Base-by-base conservation (phyloP, 1,140 invertebrate species). In the Cyphomyrmex costatus region DNA sequence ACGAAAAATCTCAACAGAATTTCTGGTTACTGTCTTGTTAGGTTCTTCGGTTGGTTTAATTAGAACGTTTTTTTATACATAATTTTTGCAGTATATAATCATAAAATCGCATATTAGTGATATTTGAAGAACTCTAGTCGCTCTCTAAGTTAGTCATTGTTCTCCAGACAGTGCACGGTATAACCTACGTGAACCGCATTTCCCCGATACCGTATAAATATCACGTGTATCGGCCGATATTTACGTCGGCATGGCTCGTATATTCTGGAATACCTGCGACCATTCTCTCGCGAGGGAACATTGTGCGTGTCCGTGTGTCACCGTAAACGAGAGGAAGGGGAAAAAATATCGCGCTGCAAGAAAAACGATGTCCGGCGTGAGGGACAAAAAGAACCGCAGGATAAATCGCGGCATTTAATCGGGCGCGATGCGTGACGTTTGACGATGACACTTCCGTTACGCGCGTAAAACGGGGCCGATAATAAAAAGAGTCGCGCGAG, bases 131-230 rank as follows among this genome's bases (percentile, higher is more conserved):
- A 58, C n/a, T 19, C 74, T 0, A 21, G 27, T 24, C 12, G 33
- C 21, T 36, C n/a, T 19, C 42, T 53, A 63, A 77, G 42, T 63
- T 77, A 56, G 14, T 66, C 74, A 79, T 90, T 85, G 85, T 86
- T 66, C 85, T 27, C 21, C 60, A 14, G 19, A 51, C 61, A 61
- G 60, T 36, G 33, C 27, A n/a, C 49, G 66, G 19, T 49, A n/a
- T n/a, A 36, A 58, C 74, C 80, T 36, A 53, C 42, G 66, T 56
- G 76, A 12, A 21, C 49, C 53, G 51, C 78, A 86, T 90, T 83
- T 76, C 60, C 65, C 30, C 73, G 86, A 88, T 90, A 88, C 51
- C 88, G 83, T 90, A n/a, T n/a, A 88, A 90, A 90, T 90, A 88
- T 88, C 83, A n/a, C 63, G 60, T 49, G 49, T 21, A 74, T 88